These are phyloP conservation scores for Ephialtes manifestator DNA, from an alignment of 2,888 invertebrate genomes.

Conservation along the genomic window DNA sequence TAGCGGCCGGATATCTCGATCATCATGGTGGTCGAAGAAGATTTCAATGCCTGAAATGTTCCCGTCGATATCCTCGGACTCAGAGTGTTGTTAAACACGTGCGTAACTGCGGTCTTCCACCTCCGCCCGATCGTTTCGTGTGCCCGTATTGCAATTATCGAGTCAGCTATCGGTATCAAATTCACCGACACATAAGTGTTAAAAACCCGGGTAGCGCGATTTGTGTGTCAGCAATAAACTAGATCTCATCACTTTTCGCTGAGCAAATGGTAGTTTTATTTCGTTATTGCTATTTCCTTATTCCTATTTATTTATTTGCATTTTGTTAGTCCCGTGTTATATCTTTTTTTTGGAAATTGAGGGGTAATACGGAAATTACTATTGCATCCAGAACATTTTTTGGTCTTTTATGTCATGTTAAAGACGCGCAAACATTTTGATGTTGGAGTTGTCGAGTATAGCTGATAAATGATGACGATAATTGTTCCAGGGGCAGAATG, in stretches of 20 bases:
- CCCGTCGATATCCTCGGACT: background rate
- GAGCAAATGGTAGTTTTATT: background rate
- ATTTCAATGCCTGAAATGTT: background rate
- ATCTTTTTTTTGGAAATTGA: background rate
- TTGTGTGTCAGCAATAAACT: background rate
- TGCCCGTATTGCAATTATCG: too few relatives aligned
- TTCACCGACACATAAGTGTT: too few relatives aligned
- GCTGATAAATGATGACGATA: conserved; percentile 7
- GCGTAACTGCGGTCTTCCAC: background rate
- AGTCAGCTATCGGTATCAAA: too few relatives aligned
- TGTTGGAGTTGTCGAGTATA: background rate
- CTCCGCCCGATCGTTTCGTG: background rate
- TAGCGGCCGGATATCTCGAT: background rate
- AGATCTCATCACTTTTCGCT: background rate
- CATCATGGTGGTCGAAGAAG: background rate
- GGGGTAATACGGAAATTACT: background rate
- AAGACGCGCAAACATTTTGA: background rate
- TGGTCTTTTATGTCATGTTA: background rate
- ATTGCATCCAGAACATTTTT: conserved; percentile 1
- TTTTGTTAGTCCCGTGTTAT: background rate
- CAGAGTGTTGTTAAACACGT: conserved; percentile 58
- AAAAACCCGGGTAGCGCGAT: background rate
- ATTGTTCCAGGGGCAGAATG: conserved; percentile 36
- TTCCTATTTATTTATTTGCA: background rate
- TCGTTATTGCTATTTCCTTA: background rate